These are phyloP conservation scores for Myotis lucifugus DNA, from an alignment of 2,113 vertebrate species.

Conservation along the genomic window DNA sequence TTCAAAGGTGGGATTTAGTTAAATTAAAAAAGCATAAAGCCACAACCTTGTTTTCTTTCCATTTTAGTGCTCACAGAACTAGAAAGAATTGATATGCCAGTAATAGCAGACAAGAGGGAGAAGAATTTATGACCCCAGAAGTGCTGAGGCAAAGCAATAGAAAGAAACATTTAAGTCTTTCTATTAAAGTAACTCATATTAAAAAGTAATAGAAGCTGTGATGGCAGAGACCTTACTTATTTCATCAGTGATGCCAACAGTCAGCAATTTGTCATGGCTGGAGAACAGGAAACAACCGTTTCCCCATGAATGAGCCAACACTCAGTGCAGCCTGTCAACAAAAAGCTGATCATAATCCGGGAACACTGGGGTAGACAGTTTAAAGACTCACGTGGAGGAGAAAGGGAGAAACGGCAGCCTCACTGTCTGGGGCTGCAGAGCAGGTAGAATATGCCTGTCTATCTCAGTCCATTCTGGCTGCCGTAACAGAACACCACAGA, in stretches of 20 bases:
- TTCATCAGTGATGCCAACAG: constrained; percentile 73
- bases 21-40: constrained; percentile 86
- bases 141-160: constrained; percentile 78
- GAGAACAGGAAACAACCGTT: constrained; percentile 44
- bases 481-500: background rate
- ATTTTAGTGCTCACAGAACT: constrained; percentile 84
- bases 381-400: background rate
- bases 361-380: background rate
- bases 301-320: background rate
- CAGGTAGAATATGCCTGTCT: background rate
- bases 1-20: constrained; percentile 79
- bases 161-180: constrained; percentile 78
- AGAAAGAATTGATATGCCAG: constrained; percentile 85
- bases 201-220: constrained; percentile 78
- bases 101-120: constrained; percentile 76
- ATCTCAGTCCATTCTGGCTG: background rate
- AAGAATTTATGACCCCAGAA: constrained; percentile 84
- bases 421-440: background rate
- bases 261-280: constrained; percentile 70
- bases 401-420: background rate
- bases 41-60: constrained; percentile 84
- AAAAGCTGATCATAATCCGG: background rate
- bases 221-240: constrained; percentile 73
- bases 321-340: background rate
- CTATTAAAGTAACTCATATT: constrained; percentile 83